A percentile compares a stretch with the other conserved stretches of the same genome.
Conservation (phyloP, 2,888 invertebrate species). For the Mimas tiliae region DNA sequence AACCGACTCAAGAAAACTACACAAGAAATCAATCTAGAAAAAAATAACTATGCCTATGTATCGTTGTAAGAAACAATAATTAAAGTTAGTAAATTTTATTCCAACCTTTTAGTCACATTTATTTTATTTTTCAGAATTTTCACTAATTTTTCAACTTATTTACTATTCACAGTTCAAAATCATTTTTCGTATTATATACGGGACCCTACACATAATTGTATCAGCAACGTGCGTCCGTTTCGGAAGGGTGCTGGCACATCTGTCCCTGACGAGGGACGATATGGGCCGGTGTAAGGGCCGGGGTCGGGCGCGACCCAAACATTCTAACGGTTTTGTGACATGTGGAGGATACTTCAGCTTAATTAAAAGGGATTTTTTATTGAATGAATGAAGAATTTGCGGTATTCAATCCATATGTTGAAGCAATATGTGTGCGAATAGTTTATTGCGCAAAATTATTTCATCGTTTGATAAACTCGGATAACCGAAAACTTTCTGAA, state of each 20-base stretch:
- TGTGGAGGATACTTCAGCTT: slow-evolving; percentile 39
- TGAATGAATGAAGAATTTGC: background rate
- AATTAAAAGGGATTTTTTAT: slow-evolving; percentile 30
- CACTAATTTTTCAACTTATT: no score
- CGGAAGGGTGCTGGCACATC: slow-evolving; percentile 27
- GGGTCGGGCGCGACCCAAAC: slow-evolving; percentile 44
- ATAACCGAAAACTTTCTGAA: no score
- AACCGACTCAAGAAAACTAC: no score
- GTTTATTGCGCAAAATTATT: background rate
- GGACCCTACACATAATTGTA: background rate
- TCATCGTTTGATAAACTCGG: no score
- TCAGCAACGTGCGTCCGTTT: background rate
- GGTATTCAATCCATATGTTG: background rate
- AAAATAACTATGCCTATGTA: no score
- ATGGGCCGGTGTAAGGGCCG: slow-evolving; percentile 14
- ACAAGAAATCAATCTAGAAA: no score
- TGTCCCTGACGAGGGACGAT: slow-evolving; percentile 34
- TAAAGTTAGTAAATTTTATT: no score
- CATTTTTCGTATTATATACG: background rate
- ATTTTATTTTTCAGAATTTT: no score
- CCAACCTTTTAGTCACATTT: no score
- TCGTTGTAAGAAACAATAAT: no score
- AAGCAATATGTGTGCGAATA: background rate
- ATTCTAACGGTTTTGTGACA: slow-evolving; percentile 54
- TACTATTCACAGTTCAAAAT: no score